Evolutionary conservation across 1,140 invertebrate species (phyloP), one percentile per base, ranked within the genome.

Genomic region (Hyles euphorbiae): DNA sequence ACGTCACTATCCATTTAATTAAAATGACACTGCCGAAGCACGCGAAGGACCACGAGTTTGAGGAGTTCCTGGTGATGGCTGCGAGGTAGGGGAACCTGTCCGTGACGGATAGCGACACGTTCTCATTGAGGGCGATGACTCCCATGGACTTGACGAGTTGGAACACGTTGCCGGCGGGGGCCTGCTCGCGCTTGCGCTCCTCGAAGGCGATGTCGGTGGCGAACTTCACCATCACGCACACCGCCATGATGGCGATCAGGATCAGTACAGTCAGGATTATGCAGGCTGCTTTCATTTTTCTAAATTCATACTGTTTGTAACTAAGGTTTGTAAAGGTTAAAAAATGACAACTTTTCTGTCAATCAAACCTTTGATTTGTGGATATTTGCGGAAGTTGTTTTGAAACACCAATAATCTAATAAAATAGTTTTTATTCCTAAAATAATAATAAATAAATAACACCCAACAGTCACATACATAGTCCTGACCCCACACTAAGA

Each of bases 151-250:
- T 64, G 5, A 43, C 34, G 74, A 78, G 68, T 10, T 76, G 72
- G 60, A 72, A 74, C 1, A 78, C 60, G 0, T 63, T 68, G 0
- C 67, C 61, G 5, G 61, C 67, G 3, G 62, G 51, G 3, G 62
- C 5, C 5, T 65, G 63, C 8, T 83, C 79, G 9, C 78, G 65
- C 36, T 74, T 76, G 6, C 72, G 64, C 53, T 87, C 84, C 51
- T 86, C 81, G 0, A 84, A 67, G 2, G 78, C 78, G 45, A 86
- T 81, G 45, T 87, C 81, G 0, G 82, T 83, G 0, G 84, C 84
- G 34, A 82, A 87, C 46, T 87, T 87, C 0, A 87, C 81, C 84
- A 87, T 87, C 9, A 85, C 72, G n/a, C 78, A 78, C 0, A 87
- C 78, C 0, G 79, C 80, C 76, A 87, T 73, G 8, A 87, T 78